Base-by-base conservation (phyloP, 1,140 invertebrate species). In the Metopolophium dirhodum region DNA sequence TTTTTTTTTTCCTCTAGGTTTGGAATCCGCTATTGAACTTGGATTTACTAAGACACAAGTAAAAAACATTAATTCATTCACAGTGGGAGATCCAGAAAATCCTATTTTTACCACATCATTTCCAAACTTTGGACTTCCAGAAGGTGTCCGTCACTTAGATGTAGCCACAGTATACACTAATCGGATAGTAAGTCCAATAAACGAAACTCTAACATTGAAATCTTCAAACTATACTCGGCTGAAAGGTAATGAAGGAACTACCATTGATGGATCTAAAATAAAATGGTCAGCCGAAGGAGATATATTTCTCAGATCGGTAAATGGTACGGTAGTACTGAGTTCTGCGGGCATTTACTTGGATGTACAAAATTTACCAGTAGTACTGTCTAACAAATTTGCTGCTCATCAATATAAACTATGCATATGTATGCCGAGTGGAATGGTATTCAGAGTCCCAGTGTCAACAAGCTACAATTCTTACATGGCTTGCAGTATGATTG, bases 371-470 rank as follows among this genome's bases (percentile, higher is more conserved):
- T 96, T 98, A 86, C 97, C 97, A 0, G 96, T 97, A 54, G 97
- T 93, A 96, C 1, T 94, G 35, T 82, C 91, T 1, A 94, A 94
- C n/a, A 82, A 94, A 54, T 54, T 49, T 94, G n/a, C 93, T 51
- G 93, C 94, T 18, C 94, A 94, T 0, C 97, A 98, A 94, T 98
- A 97, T 94, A 98, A 98, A 95, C 96, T 98, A 7, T 98, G 98
- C 94, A 96, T 98, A 4, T 98, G 98, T 94, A 98, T 98, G 97
- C 98, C 98, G 0, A 96, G 97, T 94, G 98, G 98, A 0, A 97
- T 97, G 94, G 95, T 98, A 18, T 98, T 98, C 94, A 96, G 96
- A 94, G 96, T 98, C 8, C 96, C 97, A 0, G 96, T 97, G 7
- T 96, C 96, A 26, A 95, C 95, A 7, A 96, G 96, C 35, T 95